Base-by-base conservation (phyloP, 92 coral and sea anemone genomes). In the Epizoanthus illoricatus region DNA sequence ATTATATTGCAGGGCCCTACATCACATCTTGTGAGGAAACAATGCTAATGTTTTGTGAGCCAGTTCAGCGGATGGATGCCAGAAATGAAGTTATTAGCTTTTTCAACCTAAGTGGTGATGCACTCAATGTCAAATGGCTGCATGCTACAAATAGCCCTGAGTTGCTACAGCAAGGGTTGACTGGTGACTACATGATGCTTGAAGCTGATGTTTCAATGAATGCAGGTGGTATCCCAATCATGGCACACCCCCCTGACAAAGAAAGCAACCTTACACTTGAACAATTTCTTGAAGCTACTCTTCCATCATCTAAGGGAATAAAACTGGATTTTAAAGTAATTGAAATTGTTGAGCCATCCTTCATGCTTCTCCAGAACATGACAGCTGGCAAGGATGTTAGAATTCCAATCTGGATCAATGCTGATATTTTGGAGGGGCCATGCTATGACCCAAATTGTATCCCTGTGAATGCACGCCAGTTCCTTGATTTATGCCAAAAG, bases 191-290 rank as follows among this genome's bases (percentile, higher is more conserved):
- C 40, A 89, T 88, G 91, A 95, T 93, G 98, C 86, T 95, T 45
- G 98, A 95, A 65, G 98, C 95, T 24, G 98, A 95, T 83, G 96
- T 95, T 3, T 52, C 64, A 11, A 87, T 91, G 79, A 85, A 71
- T 85, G 59, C 74, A n/a, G 94, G 90, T 59, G 87, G 88, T 12
- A 87, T 41, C 20, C 97, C 97, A 4, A 81, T 95, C 5, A 95
- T 95, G 98, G 98, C 97, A 1, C 98, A 95, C 57, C 98, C 98
- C 8, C 98, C 98, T 18, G 84, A 57, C 54, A 85, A 87, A 1
- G 88, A 95, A 80, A 95, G 98, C 72, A 87, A 95, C 66, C 91
- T 95, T 19, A 91, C 94, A 10, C 89, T 95, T 2, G 87, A 73
- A 33, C 75, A 81, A 42, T 95, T 95, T 79, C 73, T 95, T 7